Evolutionary conservation across 1,140 invertebrate species (phyloP).

Genomic region (Drosophila ambigua): DNA sequence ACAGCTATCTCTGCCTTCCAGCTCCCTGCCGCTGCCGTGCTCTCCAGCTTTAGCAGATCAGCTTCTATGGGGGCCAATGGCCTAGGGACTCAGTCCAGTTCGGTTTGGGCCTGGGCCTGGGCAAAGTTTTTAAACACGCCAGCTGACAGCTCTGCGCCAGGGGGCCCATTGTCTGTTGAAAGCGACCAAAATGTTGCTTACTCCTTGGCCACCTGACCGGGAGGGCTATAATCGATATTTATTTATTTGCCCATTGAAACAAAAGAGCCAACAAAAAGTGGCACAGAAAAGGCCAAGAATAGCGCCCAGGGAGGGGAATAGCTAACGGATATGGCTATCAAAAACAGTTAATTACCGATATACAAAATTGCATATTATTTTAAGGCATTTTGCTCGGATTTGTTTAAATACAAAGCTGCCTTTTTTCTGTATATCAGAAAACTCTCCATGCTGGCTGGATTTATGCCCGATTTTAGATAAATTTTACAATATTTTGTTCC

Average conservation of each 20-base stretch:
- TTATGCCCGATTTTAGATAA: constrained; percentile 6
- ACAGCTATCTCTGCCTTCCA: constrained; percentile 8
- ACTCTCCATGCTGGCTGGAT: constrained; percentile 1
- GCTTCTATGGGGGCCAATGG: constrained; percentile 40
- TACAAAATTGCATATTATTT: too few relatives aligned
- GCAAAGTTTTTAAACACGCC: constrained; percentile 67
- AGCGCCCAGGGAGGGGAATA: background rate
- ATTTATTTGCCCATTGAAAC: constrained; percentile 68
- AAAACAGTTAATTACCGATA: constrained; percentile 6
- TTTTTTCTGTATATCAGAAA: too few relatives aligned
- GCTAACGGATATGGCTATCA: constrained; percentile 22
- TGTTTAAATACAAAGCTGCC: too few relatives aligned
- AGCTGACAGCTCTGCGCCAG: constrained; percentile 61
- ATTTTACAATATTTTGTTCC: constrained; percentile 1
- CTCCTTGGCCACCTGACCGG: constrained; percentile 39
- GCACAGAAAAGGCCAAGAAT: background rate
- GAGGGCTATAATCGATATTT: constrained; percentile 68
- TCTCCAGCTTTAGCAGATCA: constrained; percentile 25
- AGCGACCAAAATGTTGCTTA: constrained; percentile 46
- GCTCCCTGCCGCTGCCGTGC: background rate
- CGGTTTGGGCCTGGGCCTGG: constrained; percentile 11
- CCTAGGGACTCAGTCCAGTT: constrained; percentile 39
- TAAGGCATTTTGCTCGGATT: too few relatives aligned
- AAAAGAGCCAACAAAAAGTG: constrained; percentile 50
- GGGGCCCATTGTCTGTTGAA: constrained; percentile 57